These are phyloP conservation scores for Porphyrio hochstetteri DNA, from an alignment of 2,113 vertebrate species.

Conservation along the genomic window DNA sequence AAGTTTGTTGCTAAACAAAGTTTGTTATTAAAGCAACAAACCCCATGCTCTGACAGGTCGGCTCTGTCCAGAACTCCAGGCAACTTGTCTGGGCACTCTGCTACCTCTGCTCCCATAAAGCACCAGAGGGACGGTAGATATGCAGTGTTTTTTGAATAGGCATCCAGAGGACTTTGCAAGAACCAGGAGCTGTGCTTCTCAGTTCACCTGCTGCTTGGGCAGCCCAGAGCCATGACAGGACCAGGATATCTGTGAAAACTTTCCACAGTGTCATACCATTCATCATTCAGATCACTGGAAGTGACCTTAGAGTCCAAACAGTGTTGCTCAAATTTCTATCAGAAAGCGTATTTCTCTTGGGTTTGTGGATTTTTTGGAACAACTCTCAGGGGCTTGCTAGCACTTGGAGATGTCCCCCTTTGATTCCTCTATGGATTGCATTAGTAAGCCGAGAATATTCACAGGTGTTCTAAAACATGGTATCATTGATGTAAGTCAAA, in stretches of 20 bases:
- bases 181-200: not conserved
- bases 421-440: not conserved
- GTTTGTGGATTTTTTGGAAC: not conserved
- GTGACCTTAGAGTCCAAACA: not conserved
- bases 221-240: not conserved
- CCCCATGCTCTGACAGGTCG: not conserved
- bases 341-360: not conserved
- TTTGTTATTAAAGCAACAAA: not conserved
- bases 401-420: not conserved
- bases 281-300: not conserved
- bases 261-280: not conserved
- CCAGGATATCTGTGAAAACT: not conserved
- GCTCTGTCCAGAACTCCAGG: not conserved
- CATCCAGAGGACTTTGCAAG: not conserved
- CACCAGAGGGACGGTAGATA: not conserved
- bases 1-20: not conserved
- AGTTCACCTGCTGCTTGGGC: not conserved
- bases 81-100: not conserved
- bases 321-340: not conserved
- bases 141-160: not conserved
- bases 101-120: not conserved
- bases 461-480: not conserved
- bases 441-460: not conserved
- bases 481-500: not conserved
- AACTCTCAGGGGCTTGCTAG: not conserved